A percentile compares a stretch with the other conserved stretches of the same genome.
These are phyloP conservation scores for Leptura quadrifasciata DNA, from an alignment of 2,888 invertebrate genomes.

Conservation along the genomic window DNA sequence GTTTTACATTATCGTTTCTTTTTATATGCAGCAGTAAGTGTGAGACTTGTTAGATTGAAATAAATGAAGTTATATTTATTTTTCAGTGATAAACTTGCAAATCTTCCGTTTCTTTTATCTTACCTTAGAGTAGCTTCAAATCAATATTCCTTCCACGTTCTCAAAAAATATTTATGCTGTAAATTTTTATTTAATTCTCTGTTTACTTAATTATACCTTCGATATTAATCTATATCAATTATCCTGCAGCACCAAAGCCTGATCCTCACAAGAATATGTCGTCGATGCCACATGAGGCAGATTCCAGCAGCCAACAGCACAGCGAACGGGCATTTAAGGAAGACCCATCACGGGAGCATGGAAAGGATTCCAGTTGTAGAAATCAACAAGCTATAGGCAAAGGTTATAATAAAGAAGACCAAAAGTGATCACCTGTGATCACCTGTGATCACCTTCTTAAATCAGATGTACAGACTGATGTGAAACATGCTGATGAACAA, in stretches of 20 bases:
- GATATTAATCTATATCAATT: not conserved
- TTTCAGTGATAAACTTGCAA: too few relatives aligned
- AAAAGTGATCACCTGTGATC: too few relatives aligned
- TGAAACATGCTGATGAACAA: too few relatives aligned
- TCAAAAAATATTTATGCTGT: not conserved
- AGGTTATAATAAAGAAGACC: conserved; percentile 58
- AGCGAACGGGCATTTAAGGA: conserved; percentile 79
- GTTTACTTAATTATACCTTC: not conserved
- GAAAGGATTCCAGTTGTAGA: conserved; percentile 34
- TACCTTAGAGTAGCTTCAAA: too few relatives aligned
- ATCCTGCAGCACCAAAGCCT: conserved; percentile 42
- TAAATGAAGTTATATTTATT: too few relatives aligned
- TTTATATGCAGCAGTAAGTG: too few relatives aligned
- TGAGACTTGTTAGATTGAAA: too few relatives aligned
- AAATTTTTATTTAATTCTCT: not conserved
- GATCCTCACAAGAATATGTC: conserved; percentile 69
- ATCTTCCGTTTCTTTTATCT: too few relatives aligned
- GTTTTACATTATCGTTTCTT: too few relatives aligned
- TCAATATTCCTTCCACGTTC: too few relatives aligned
- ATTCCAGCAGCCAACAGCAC: conserved; percentile 73
- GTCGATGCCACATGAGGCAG: conserved; percentile 65
- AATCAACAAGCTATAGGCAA: conserved; percentile 37
- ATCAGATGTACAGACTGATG: too few relatives aligned
- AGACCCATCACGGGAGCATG: conserved; percentile 55
- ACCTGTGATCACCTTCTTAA: conserved; percentile 67